Percentiles rank a stretch among this genome's conserved stretches.
phyloP scores from a whole-genome alignment of 2,888 invertebrate species.

The Drosophila gaucha region DNA sequence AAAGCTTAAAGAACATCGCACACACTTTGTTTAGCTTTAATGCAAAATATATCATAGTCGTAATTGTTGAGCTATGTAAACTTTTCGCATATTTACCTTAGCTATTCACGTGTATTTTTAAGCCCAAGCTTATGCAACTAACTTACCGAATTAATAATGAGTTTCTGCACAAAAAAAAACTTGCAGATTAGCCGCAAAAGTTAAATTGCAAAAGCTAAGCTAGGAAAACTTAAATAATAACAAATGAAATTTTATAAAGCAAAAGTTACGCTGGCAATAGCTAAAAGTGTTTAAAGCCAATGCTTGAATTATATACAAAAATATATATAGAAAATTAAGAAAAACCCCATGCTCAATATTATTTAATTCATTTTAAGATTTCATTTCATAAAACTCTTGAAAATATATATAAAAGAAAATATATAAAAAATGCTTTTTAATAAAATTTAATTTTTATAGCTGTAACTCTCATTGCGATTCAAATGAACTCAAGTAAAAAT shows the following conservation, averaged over 20 bases:
- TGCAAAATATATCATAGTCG: not conserved
- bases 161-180: not conserved
- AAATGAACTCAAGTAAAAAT: too few species aligned
- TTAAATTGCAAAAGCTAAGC: constrained; percentile 7
- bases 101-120: not conserved
- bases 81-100: not conserved
- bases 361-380: too few species aligned
- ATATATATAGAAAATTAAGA: not conserved
- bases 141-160: constrained; percentile 13
- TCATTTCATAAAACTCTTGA: too few species aligned
- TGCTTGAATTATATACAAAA: not conserved
- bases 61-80: not conserved
- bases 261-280: not conserved
- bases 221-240: not conserved
- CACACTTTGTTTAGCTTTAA: not conserved
- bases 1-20: not conserved
- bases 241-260: not conserved
- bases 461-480: too few species aligned
- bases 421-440: too few species aligned
- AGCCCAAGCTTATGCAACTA: not conserved
- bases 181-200: constrained; percentile 6
- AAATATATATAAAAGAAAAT: not conserved
- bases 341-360: too few species aligned
- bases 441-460: too few species aligned
- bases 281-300: not conserved